Evolutionary conservation across 1,140 invertebrate species (phyloP), one percentile per base, ranked within the genome.

Genomic region (Panonychus citri): DNA sequence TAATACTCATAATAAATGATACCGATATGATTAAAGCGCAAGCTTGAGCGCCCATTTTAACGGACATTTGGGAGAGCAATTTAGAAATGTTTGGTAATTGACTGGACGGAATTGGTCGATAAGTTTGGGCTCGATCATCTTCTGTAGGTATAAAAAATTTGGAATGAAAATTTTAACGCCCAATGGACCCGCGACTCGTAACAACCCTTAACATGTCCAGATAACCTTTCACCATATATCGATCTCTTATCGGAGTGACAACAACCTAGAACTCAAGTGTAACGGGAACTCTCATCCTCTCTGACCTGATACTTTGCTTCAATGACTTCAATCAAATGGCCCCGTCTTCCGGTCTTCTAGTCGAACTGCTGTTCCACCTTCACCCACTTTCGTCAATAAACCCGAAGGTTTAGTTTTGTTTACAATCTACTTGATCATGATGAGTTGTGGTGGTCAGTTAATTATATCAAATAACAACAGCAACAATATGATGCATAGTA

Each of bases 21-120:
- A 75, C 70, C n/a, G 76, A 75, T 34, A 77, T 73, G 17, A 65
- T 57, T 13, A 76, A 61, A 24, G 62, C 64, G 76, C 77, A 78
- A 10, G 76, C 67, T 54, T 75, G 74, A 54, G 74, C 77, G 54
- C 76, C 76, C 17, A 78, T 62, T 63, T 78, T 78, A 28, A 69
- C 70, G 62, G 76, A 76, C 34, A 78, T 74, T 64, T 78, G 77
- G 30, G 78, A 67, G 0, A 69, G 71, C 49, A 78, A 70, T 63
- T 94, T 94, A 0, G 85, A 88, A 0, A 82, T 82, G 40, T 93
- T 80, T 4, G 80, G 81, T 74, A 81, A 76, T 0, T 62, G 57
- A 30, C 77, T 76, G 2, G 3, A 2, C 7, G 42, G 17, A 17
- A 56, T 15, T 49, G 10, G 17, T 37, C 37, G 17, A 42, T 30